These are phyloP conservation scores for Lamellibrachia luymesi DNA, from an alignment of 1,140 invertebrate species.

Conservation along the genomic window DNA sequence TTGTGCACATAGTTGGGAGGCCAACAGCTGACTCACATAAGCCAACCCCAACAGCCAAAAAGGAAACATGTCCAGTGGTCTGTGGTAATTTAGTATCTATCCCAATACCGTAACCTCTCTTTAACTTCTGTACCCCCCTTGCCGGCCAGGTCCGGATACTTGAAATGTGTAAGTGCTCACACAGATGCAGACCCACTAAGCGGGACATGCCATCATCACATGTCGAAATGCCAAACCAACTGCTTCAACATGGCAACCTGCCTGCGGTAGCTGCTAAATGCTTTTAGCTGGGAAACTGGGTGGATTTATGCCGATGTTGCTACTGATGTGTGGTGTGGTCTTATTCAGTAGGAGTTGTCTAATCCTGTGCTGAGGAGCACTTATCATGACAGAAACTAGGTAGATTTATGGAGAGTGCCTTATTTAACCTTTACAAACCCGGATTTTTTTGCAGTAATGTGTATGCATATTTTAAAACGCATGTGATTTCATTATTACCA, in stretches of 20 bases:
- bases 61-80: no score
- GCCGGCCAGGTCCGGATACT: neutral
- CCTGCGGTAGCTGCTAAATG: neutral
- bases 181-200: neutral
- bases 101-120: neutral
- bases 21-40: no score
- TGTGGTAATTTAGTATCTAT: neutral
- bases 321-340: neutral
- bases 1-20: no score
- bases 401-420: neutral
- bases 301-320: neutral
- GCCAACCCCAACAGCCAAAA: no score
- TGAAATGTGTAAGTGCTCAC: neutral
- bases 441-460: no score
- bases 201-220: neutral
- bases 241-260: neutral
- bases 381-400: neutral
- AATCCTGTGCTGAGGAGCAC: neutral
- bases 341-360: neutral
- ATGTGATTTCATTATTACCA: no score
- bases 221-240: neutral
- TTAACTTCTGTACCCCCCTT: neutral
- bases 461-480: no score
- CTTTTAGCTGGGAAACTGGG: neutral
- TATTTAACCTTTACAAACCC: neutral